Evolutionary conservation across 2,888 invertebrate species (phyloP).

Genomic region (Muschampia plurimacula): DNA sequence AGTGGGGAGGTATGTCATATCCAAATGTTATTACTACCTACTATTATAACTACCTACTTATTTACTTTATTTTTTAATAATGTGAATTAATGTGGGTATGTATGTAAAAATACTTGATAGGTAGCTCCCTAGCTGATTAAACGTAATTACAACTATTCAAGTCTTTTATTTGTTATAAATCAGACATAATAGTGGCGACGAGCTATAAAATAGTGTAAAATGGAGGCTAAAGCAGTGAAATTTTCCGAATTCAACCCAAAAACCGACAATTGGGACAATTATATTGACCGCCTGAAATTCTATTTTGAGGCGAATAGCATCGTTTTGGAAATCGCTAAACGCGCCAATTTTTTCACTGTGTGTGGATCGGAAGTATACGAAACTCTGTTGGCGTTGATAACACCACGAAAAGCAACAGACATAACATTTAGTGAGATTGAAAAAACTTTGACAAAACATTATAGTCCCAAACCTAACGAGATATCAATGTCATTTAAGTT

Average conservation of each 20-base stretch:
- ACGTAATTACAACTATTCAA: too few species aligned
- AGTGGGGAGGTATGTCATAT: constrained; percentile 15
- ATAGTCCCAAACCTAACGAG: constrained; percentile 42
- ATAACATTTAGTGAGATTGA: constrained; percentile 34
- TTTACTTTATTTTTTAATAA: neutral
- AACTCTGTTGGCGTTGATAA: constrained; percentile 32
- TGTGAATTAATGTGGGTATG: neutral
- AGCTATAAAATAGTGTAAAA: constrained; percentile 23
- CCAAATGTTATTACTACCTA: neutral
- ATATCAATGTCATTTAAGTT: constrained; percentile 41
- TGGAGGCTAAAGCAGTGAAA: constrained; percentile 37
- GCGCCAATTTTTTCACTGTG: constrained; percentile 39
- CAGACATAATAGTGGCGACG: constrained; percentile 34
- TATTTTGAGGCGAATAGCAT: constrained; percentile 38
- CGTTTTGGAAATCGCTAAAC: constrained; percentile 27
- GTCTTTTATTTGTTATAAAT: neutral
- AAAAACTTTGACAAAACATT: constrained; percentile 36
- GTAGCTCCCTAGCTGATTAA: too few species aligned
- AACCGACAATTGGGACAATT: constrained; percentile 41
- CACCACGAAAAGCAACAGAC: constrained; percentile 30
- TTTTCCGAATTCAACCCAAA: constrained; percentile 36
- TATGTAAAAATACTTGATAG: too few species aligned
- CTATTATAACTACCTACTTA: neutral
- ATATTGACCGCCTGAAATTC: constrained; percentile 39
- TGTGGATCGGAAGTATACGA: constrained; percentile 36